phyloP scores from a whole-genome alignment of 2,113 vertebrate genomes.

The Planiliza haematocheilus region DNA sequence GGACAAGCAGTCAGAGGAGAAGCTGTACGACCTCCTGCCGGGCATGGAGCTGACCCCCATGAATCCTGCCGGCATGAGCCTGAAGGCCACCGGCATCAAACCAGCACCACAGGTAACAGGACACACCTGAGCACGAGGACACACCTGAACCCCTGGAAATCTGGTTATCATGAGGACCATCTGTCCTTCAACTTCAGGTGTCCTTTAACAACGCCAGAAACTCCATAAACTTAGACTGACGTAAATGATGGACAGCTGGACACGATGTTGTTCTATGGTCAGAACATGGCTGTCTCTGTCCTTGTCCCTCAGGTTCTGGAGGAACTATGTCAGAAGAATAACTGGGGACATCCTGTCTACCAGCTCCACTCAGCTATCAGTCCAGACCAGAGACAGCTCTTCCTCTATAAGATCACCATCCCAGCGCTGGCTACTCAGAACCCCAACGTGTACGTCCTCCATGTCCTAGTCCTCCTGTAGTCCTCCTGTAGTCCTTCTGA shows the following conservation, averaged over 20 bases:
- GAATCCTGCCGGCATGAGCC: slow-evolving; percentile 84
- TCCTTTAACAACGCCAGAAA: too few species aligned
- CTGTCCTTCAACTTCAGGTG: neutral
- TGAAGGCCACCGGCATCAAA: slow-evolving; percentile 92
- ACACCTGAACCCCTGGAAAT: too few species aligned
- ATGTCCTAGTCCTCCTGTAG: too few species aligned
- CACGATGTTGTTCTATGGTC: too few species aligned
- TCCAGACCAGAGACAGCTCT: slow-evolving; percentile 95
- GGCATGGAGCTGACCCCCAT: slow-evolving; percentile 98
- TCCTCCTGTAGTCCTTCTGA: too few species aligned
- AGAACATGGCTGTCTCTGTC: too few species aligned
- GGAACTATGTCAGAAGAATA: slow-evolving; percentile 98
- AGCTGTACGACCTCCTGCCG: slow-evolving; percentile 95
- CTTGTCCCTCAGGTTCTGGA: slow-evolving; percentile 89
- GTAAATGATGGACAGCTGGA: too few species aligned
- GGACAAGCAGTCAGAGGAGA: slow-evolving; percentile 93
- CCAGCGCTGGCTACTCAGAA: slow-evolving; percentile 93
- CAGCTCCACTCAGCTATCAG: slow-evolving; percentile 95
- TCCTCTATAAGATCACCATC: slow-evolving; percentile 96
- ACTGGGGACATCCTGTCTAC: slow-evolving; percentile 96
- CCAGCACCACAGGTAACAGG: slow-evolving; percentile 90
- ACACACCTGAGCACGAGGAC: neutral
- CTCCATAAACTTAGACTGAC: too few species aligned
- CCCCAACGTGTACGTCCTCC: slow-evolving; percentile 86
- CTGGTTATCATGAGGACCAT: too few species aligned